These are phyloP conservation scores for Myzus persicae DNA, from an alignment of 1,140 invertebrate species.

Conservation along the genomic window DNA sequence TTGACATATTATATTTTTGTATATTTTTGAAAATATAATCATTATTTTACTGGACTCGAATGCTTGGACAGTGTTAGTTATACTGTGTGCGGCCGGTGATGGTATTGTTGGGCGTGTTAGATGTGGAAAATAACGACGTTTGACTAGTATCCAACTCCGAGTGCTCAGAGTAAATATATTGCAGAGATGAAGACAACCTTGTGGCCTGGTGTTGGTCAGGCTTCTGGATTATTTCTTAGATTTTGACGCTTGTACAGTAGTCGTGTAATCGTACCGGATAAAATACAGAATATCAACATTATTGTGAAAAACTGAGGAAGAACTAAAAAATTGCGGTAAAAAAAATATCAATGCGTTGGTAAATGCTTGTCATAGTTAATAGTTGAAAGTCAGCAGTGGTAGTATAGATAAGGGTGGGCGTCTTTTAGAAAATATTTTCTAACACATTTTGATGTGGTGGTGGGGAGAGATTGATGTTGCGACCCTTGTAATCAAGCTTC, in stretches of 20 bases:
- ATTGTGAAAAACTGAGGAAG: not conserved
- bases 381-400: not conserved
- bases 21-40: not conserved
- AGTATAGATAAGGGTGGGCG: not conserved
- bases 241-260: too few species aligned
- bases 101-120: too few species aligned
- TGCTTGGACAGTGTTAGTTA: not conserved
- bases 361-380: not conserved
- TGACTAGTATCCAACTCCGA: not conserved
- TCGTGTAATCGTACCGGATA: too few species aligned
- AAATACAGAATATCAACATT: too few species aligned
- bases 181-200: not conserved
- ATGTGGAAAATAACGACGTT: not conserved
- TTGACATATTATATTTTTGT: not conserved
- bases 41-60: not conserved
- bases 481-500: not conserved
- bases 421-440: not conserved
- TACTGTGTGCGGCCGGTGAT: not conserved
- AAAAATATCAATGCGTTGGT: not conserved
- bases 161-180: not conserved
- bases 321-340: not conserved
- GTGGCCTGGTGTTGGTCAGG: not conserved
- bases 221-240: too few species aligned
- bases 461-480: too few species aligned
- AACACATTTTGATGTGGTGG: not conserved